Base-by-base conservation (phyloP, 92 coral and sea anemone genomes). In the Parazoanthus darwini region DNA sequence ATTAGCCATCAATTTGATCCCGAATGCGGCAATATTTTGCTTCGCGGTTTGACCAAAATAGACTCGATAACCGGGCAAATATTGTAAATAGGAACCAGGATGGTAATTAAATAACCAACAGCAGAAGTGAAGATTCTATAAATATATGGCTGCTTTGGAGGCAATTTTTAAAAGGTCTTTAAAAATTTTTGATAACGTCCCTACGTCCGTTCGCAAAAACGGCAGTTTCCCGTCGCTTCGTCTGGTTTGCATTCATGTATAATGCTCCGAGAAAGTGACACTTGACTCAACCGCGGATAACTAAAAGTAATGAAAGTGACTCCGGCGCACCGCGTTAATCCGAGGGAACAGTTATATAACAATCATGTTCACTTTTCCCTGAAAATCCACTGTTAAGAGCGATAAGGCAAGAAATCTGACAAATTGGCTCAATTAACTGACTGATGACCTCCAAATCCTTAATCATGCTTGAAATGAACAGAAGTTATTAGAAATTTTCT, bases 1-100 rank as follows among this genome's bases (percentile, higher is more conserved):
- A 84, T 84, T 84, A 72, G 79, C 79, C 75, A 72, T 84, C 87
- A 70, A 48, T 84, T 84, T 84, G 79, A 84, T 84, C 87, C 75
- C 63, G 6, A 33, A 84, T 26, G 87, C 66, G 87, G 68, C 10
- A 71, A 71, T 23, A n/a, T n/a, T 76, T 76, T 42, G 18, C 46
- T 76, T 76, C 79, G 23, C 39, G 79, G 46, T 75, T 37, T 44
- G 77, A 82, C 66, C n/a, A 73, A 68, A 70, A 84, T 84, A 84
- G 87, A 84, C 59, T 16, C 18, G 85, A 80, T 73, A 80, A 58
- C 29, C 85, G 85, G 42, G 26, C 72, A 84, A 68, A 84, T 73
- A 71, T 84, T 50, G 75, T 43, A 71, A 84, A 84, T 71, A 84
- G 78, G n/a, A 70, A 71, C 65, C 37, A 35, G 63, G 25, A 29